Percentiles rank a stretch among this genome's conserved stretches.
phyloP scores from a whole-genome alignment of 2,113 vertebrate genomes.

The Paracanthobrama guichenoti region DNA sequence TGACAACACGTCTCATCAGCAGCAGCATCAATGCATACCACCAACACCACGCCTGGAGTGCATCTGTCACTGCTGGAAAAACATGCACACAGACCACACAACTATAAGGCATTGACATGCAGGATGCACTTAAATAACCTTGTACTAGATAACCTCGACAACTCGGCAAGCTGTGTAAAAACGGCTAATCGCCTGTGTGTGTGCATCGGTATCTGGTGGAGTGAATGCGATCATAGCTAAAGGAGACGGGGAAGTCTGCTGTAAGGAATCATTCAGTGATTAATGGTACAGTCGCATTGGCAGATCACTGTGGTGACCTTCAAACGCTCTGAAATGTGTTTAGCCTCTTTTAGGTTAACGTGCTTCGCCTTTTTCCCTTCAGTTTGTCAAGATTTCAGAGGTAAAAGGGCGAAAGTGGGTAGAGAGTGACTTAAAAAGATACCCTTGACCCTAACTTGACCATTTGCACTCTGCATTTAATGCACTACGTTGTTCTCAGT shows the following conservation, averaged over 20 bases:
- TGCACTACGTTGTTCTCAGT: too few species aligned
- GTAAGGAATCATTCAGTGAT: conserved; percentile 34
- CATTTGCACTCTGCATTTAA: neutral
- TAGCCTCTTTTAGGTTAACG: neutral
- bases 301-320: conserved; percentile 33
- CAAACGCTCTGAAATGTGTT: conserved; percentile 17
- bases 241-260: neutral
- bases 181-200: neutral
- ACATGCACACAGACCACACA: conserved; percentile 25
- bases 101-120: conserved; percentile 26
- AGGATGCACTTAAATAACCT: conserved; percentile 35
- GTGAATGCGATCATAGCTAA: neutral
- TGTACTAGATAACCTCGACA: conserved; percentile 35
- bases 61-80: conserved; percentile 35
- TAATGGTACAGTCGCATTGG: conserved; percentile 16
- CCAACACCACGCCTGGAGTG: conserved; percentile 8
- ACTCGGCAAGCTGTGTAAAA: conserved; percentile 21
- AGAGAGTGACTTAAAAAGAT: neutral
- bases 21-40: neutral
- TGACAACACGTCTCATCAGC: conserved; percentile 2
- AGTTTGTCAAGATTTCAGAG: neutral
- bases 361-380: neutral
- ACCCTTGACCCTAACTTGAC: conserved; percentile 10
- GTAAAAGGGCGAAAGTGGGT: neutral
- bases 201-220: too few species aligned